These are phyloP conservation scores for Danionella dracula DNA, from an alignment of 2,797 vertebrate genomes.

Conservation along the genomic window DNA sequence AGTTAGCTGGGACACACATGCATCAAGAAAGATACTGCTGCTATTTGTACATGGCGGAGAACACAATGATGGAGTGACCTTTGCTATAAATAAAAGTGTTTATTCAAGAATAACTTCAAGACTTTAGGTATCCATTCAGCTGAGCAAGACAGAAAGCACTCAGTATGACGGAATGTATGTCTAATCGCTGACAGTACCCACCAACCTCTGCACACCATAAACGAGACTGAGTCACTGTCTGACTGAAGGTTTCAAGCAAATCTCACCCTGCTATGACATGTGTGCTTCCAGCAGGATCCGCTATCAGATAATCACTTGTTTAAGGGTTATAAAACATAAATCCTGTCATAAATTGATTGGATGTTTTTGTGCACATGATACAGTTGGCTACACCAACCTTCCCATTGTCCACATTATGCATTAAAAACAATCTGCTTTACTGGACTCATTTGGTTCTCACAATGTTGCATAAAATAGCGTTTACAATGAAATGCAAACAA, in stretches of 20 bases:
- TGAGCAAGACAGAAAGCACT: slow-evolving; percentile 21
- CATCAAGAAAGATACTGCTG: neutral
- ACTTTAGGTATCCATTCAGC: slow-evolving; percentile 63
- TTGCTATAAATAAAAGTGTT: slow-evolving; percentile 84
- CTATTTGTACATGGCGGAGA: slow-evolving; percentile 51
- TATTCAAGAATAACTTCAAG: slow-evolving; percentile 78
- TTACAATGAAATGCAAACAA: no score
- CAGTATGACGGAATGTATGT: slow-evolving; percentile 32
- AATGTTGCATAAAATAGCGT: no score
- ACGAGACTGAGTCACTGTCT: slow-evolving; percentile 25
- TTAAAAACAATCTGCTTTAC: no score
- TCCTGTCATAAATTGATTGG: no score
- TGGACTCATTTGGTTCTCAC: no score
- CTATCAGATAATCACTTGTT: no score
- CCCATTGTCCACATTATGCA: no score
- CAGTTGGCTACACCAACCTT: no score
- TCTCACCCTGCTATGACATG: neutral
- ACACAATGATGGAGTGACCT: slow-evolving; percentile 75
- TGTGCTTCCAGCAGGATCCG: no score
- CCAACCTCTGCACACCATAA: slow-evolving; percentile 9
- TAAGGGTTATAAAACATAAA: no score
- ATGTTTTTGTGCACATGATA: no score
- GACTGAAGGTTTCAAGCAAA: slow-evolving; percentile 7
- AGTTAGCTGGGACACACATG: neutral
- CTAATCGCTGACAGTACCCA: slow-evolving; percentile 12